These are phyloP conservation scores for Antheraea yamamai DNA, from an alignment of 2,888 invertebrate genomes.

Conservation along the genomic window DNA sequence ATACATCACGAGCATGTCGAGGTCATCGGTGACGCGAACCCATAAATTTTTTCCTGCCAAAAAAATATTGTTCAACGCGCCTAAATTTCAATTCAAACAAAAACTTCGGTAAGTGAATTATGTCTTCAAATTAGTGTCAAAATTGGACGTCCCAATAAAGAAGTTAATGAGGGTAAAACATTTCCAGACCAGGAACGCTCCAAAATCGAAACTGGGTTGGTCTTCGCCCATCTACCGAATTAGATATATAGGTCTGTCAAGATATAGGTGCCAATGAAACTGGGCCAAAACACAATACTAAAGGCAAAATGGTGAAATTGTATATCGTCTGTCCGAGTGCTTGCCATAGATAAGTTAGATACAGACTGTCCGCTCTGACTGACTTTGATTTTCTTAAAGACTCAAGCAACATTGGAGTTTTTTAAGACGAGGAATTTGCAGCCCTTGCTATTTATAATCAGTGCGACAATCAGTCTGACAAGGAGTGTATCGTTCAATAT, in stretches of 20 bases:
- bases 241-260: conserved; percentile 41
- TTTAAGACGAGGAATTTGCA: background rate
- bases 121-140: conserved; percentile 19
- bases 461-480: too few relatives aligned
- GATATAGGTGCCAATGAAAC: conserved; percentile 30
- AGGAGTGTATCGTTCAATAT: too few relatives aligned
- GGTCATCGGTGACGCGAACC: too few relatives aligned
- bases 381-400: background rate
- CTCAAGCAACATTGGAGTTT: background rate
- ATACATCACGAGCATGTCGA: too few relatives aligned
- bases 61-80: too few relatives aligned
- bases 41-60: too few relatives aligned
- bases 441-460: too few relatives aligned
- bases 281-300: conserved; percentile 40
- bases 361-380: background rate
- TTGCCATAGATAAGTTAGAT: background rate
- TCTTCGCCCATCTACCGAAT: conserved; percentile 40
- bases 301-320: conserved; percentile 43
- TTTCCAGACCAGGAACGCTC: conserved; percentile 27
- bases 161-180: conserved; percentile 29
- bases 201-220: conserved; percentile 40
- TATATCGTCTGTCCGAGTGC: conserved; percentile 36
- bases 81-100: background rate
- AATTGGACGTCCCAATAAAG: conserved; percentile 37
- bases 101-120: background rate